Conservation (phyloP, 2,888 invertebrate genomes). For the Brachyptera putata region DNA sequence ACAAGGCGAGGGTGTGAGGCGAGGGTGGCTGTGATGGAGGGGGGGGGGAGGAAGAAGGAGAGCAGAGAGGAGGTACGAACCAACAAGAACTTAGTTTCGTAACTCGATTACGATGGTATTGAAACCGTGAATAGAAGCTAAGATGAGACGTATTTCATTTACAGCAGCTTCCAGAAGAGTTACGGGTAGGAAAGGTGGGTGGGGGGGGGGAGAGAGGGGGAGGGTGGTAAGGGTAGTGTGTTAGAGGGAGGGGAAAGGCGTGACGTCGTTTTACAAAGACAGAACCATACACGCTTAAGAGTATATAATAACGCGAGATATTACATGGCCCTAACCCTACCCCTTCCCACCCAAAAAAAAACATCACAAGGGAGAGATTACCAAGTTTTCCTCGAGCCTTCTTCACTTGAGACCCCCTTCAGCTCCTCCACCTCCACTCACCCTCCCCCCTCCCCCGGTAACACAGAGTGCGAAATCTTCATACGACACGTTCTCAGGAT, state of each 20-base stretch:
- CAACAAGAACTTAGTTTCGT: conserved; percentile 31
- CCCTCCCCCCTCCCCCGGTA: not conserved
- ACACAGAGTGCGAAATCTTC: not conserved
- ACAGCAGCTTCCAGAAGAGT: conserved; percentile 22
- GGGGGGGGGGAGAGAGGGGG: not conserved
- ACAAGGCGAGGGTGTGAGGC: not conserved
- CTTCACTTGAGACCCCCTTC: not conserved
- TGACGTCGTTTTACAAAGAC: conserved; percentile 22
- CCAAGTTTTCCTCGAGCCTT: conserved; percentile 9
- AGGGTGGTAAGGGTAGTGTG: not conserved
- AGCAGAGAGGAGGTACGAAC: conserved; percentile 9
- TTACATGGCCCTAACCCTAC: not conserved
- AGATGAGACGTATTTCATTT: conserved; percentile 34
- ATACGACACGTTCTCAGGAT: not conserved
- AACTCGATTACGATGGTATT: conserved; percentile 34
- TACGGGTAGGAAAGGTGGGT: conserved; percentile 15
- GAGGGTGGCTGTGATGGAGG: not conserved
- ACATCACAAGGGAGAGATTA: conserved; percentile 13
- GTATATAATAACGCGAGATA: conserved; percentile 23
- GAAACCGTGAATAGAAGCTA: conserved; percentile 33
- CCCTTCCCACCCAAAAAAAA: not conserved
- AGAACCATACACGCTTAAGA: not conserved
- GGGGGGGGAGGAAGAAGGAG: not conserved
- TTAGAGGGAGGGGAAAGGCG: too few relatives aligned
- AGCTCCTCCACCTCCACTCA: not conserved